Percentiles rank a stretch among this genome's conserved stretches.
Evolutionary conservation across 35 echinoderm and acorn worm species (phyloP).

Genomic region (Ophioderma brevispina): DNA sequence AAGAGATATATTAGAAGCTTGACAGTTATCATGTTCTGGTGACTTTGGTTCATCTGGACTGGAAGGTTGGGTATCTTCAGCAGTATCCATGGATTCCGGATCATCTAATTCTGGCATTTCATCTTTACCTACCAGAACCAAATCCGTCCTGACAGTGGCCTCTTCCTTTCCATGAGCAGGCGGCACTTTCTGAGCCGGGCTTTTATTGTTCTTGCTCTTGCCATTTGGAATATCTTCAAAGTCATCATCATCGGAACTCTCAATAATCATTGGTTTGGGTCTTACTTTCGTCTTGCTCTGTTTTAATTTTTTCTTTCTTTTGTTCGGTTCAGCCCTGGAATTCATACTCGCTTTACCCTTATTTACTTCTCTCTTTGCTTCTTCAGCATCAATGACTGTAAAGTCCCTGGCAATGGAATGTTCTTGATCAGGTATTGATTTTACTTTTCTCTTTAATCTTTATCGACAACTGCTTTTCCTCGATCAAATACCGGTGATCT

Average conservation of each 20-base stretch:
- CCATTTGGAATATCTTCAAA: constrained; percentile 12
- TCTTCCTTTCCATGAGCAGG: background rate
- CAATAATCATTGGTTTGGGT: background rate
- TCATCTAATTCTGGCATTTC: background rate
- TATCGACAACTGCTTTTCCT: too few relatives aligned
- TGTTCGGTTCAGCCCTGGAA: too few relatives aligned
- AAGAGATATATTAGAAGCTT: background rate
- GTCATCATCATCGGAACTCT: constrained; percentile 27
- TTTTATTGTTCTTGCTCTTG: background rate
- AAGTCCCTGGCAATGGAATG: too few relatives aligned
- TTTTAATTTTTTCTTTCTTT: background rate
- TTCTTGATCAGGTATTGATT: too few relatives aligned
- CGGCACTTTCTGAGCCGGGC: background rate
- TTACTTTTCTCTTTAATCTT: too few relatives aligned
- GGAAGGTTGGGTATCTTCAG: background rate
- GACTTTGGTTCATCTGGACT: background rate
- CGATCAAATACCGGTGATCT: background rate
- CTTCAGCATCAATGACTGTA: too few relatives aligned
- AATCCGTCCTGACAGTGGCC: background rate
- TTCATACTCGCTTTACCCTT: too few relatives aligned
- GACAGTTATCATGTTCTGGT: background rate
- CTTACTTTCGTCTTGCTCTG: background rate
- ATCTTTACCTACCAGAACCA: background rate
- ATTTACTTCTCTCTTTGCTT: too few relatives aligned
- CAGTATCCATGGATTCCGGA: constrained; percentile 57